phyloP scores from a whole-genome alignment of 2,797 vertebrate genomes.

The Siniperca obscura region DNA sequence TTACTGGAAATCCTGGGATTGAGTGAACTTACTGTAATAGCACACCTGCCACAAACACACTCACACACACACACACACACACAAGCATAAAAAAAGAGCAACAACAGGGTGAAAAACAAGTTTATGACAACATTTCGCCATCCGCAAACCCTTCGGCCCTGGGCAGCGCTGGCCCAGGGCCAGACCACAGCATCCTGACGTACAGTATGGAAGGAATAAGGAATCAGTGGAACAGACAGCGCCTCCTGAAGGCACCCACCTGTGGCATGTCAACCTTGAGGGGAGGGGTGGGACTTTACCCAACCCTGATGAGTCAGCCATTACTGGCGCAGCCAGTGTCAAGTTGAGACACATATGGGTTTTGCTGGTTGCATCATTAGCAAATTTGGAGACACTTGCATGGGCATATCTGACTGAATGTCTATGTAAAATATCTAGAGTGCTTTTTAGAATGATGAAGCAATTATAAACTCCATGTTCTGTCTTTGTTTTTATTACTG shows the following conservation, averaged over 20 bases:
- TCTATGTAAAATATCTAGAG: slow-evolving; percentile 20
- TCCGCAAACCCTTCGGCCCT: slow-evolving; percentile 69
- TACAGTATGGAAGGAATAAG: slow-evolving; percentile 39
- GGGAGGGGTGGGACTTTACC: slow-evolving; percentile 46
- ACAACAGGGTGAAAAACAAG: slow-evolving; percentile 79
- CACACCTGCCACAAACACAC: slow-evolving; percentile 71
- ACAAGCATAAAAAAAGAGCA: slow-evolving; percentile 50
- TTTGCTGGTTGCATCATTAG: slow-evolving; percentile 69
- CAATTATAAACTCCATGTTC: background rate
- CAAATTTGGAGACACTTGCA: slow-evolving; percentile 42
- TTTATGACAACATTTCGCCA: slow-evolving; percentile 78
- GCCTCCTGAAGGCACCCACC: slow-evolving; percentile 72
- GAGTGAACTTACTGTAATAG: slow-evolving; percentile 77
- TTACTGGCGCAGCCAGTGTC: slow-evolving; percentile 42
- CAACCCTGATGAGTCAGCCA: slow-evolving; percentile 70
- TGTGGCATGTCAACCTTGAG: slow-evolving; percentile 66
- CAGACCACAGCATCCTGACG: slow-evolving; percentile 73
- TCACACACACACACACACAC: slow-evolving; percentile 20
- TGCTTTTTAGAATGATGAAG: slow-evolving; percentile 21
- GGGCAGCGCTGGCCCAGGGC: slow-evolving; percentile 65
- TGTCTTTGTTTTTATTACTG: background rate
- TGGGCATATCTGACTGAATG: slow-evolving; percentile 38
- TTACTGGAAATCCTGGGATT: slow-evolving; percentile 81
- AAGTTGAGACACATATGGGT: slow-evolving; percentile 68
- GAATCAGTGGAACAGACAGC: slow-evolving; percentile 55